These are phyloP conservation scores for Astyanax mexicanus DNA, from an alignment of 2,797 vertebrate species.

Conservation along the genomic window DNA sequence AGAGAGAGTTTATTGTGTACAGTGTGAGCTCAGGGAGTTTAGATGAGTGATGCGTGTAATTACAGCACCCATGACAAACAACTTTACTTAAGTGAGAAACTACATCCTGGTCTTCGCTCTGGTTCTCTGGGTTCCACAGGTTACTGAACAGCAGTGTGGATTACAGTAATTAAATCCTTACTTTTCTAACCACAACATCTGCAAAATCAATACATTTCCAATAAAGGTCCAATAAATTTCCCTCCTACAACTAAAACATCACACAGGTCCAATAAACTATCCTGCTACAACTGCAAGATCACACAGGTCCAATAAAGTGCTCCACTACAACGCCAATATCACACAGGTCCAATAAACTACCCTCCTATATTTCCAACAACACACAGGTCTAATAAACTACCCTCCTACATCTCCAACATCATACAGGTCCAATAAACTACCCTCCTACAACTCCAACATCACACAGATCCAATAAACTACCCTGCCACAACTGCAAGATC, in stretches of 20 bases:
- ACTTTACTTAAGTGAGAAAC: conserved; percentile 27
- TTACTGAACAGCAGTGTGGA: conserved; percentile 8
- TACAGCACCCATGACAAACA: conserved; percentile 44
- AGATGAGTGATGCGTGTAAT: conserved; percentile 52
- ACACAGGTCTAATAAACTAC: background rate
- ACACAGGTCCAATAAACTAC: background rate
- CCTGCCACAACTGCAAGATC: too few species aligned
- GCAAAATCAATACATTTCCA: too few species aligned
- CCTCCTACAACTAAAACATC: too few species aligned
- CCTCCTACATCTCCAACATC: background rate
- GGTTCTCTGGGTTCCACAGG: conserved; percentile 3
- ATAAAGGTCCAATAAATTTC: too few species aligned
- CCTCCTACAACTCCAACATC: background rate
- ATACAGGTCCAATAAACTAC: background rate
- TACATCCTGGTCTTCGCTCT: background rate
- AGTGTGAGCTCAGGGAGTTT: conserved; percentile 27
- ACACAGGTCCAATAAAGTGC: background rate
- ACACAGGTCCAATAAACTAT: too few species aligned
- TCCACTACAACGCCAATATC: background rate
- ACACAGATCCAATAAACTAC: too few species aligned
- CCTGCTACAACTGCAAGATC: background rate
- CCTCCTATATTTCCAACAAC: too few species aligned
- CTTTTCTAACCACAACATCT: too few species aligned
- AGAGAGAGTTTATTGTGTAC: background rate
- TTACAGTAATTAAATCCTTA: conserved; percentile 39